phyloP scores from a whole-genome alignment of 2,888 invertebrate species.

The Lutraria lutraria region DNA sequence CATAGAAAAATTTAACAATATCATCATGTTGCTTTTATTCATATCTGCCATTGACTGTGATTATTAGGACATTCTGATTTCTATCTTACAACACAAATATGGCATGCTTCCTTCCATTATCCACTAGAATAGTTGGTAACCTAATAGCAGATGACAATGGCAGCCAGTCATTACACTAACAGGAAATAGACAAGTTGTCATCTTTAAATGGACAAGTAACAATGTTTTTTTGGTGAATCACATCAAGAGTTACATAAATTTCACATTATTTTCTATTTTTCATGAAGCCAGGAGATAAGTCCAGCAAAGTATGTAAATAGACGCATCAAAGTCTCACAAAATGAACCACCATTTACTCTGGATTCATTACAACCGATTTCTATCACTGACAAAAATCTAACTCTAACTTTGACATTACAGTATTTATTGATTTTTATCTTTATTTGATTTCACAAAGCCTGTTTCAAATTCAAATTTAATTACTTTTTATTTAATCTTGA shows the following conservation, averaged over 20 bases:
- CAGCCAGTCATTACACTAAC: conserved; percentile 44
- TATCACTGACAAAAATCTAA: not conserved
- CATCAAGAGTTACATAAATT: conserved; percentile 49
- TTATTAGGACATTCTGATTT: conserved; percentile 28
- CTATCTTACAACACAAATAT: conserved; percentile 33
- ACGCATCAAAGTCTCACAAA: conserved; percentile 17
- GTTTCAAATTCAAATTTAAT: not conserved
- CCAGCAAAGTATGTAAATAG: conserved; percentile 44
- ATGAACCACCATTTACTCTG: not conserved
- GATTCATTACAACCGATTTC: not conserved
- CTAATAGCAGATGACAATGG: conserved; percentile 37
- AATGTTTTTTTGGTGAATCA: conserved; percentile 28
- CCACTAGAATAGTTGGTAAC: conserved; percentile 35
- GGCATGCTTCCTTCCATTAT: conserved; percentile 44
- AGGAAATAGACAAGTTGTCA: conserved; percentile 53
- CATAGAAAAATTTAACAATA: not conserved
- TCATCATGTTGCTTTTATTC: conserved; percentile 31
- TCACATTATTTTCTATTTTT: conserved; percentile 39
- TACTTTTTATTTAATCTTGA: not conserved
- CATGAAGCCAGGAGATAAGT: conserved; percentile 11
- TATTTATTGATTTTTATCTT: not conserved
- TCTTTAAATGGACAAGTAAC: conserved; percentile 45
- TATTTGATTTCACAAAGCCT: not conserved
- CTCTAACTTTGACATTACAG: not conserved
- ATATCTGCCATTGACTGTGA: conserved; percentile 33